Base-by-base conservation (phyloP, 2,113 vertebrate genomes). In the Brienomyrus longianalis region DNA sequence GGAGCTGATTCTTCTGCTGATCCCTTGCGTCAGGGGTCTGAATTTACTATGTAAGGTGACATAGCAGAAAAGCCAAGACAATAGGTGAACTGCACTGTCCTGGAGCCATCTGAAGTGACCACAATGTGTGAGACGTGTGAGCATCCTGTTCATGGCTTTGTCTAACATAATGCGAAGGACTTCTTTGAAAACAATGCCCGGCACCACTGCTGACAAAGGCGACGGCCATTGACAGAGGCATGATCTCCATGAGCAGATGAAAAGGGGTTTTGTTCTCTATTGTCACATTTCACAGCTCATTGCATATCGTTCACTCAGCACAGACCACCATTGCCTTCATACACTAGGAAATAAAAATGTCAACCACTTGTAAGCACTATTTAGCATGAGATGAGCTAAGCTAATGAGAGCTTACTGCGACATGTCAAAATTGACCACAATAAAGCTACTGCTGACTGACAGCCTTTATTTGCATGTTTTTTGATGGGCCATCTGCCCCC, bases 201-300 rank as follows among this genome's bases (percentile, higher is more conserved):
- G 15, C 15, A 54, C 27, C 85, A 54, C 10, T 27, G 85, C 23
- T 54, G 50, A 86, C 51, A 54, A 54, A 17, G 85, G 50, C 50
- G n/a, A 35, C 6, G 21, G 84, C 27, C 23, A 35, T 87, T 50
- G n/a, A 52, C 15, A 43, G 19, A 50, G 23, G 15, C 31, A 87
- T 87, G 27, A 17, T 70, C 62, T 70, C 27, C 51, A 35, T 54
- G 31, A 56, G 51, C 85, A 87, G 51, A 87, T 87, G 51, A 87
- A 87, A 54, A 52, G 85, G n/a, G 51, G 27, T 54, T 52, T 87
- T 87, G 85, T 87, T 56, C 50, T 48, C 45, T 47, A 27, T 86
- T 52, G 85, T 35, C 51, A 87, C 50, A 87, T 48, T 54, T 87
- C 51, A 54, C 85, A 87, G n/a, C 85, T 54, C 85, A 54, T 87